phyloP scores from a whole-genome alignment of 2,113 vertebrate genomes.

The Oenanthe oenanthe region DNA sequence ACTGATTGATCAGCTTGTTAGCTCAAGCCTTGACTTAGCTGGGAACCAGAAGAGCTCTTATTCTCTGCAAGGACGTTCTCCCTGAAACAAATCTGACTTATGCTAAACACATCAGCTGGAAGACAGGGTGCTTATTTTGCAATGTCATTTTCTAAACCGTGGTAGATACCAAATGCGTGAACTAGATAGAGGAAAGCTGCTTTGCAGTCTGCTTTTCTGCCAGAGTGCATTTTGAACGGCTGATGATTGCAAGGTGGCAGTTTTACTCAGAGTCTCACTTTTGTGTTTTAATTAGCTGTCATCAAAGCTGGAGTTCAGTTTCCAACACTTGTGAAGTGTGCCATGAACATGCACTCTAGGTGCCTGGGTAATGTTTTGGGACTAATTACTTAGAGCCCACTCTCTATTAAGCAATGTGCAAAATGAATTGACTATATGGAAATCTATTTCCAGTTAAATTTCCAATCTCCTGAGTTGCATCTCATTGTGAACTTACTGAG shows the following conservation, averaged over 20 bases:
- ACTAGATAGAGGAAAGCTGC: not conserved
- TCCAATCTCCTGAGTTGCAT: not conserved
- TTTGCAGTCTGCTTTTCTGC: not conserved
- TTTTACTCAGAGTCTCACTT: not conserved
- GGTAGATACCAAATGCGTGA: not conserved
- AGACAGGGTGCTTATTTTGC: not conserved
- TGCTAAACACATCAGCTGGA: not conserved
- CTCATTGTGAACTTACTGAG: not conserved
- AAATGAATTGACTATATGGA: not conserved
- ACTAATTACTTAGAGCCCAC: not conserved
- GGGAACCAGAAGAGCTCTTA: not conserved
- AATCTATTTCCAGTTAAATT: not conserved
- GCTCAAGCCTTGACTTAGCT: not conserved
- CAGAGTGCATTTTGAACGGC: not conserved
- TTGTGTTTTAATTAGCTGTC: conserved; percentile 19
- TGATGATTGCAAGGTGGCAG: not conserved
- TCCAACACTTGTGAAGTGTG: not conserved
- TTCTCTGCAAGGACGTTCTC: not conserved
- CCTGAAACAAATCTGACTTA: not conserved
- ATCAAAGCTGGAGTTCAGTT: not conserved
- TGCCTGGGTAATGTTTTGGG: not conserved
- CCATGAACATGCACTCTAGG: not conserved
- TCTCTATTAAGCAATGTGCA: not conserved
- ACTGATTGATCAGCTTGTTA: not conserved
- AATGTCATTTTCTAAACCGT: not conserved